Base-by-base conservation (phyloP, 1,140 invertebrate genomes). In the Dendrolimus kikuchii region DNA sequence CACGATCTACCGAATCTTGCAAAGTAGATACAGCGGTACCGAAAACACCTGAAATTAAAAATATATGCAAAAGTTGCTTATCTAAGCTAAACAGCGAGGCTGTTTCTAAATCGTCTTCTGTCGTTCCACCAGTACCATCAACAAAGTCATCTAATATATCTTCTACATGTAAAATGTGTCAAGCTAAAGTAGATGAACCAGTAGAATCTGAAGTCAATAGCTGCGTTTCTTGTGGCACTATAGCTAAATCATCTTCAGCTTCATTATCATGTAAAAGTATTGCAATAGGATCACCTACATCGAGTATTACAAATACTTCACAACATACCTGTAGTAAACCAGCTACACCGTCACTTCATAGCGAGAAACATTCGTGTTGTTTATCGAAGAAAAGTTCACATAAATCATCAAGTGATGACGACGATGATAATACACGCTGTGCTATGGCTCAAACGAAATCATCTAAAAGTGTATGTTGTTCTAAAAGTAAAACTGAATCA, bases 221-320 rank as follows among this genome's bases (percentile, higher is more conserved):
- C 8, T 40, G 39, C 38, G 38, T 38, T 9, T 49, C 48, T 49
- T 40, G 39, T 9, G 23, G 38, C n/a, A 9, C 38, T 7, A 40
- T 39, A 39, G n/a, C 6, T 5, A 45, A 8, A n/a, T 45, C 43
- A n/a, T 45, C 43, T n/a, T 45, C 6, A 9, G 6, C n/a, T n/a
- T 41, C 41, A 38, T 40, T 38, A 0, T 58, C 56, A 40, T 49
- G 43, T 40, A 58, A 59, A 50, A 59, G 51, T 37, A 43, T 44
- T 23, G 47, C 38, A 7, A 43, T 53, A 5, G 51, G 51, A 40
- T 58, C 44, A 23, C 23, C 9, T 39, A 36, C 4, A 36, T 38
- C 5, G 38, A 23, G 23, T 23, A 23, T 23, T 23, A 23, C 23
- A 23, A 23, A 23, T 23, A 23, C 23, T 23, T 23, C 23, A 23